Base-by-base conservation (phyloP, 2,113 vertebrate species). In the Loxodonta africana region DNA sequence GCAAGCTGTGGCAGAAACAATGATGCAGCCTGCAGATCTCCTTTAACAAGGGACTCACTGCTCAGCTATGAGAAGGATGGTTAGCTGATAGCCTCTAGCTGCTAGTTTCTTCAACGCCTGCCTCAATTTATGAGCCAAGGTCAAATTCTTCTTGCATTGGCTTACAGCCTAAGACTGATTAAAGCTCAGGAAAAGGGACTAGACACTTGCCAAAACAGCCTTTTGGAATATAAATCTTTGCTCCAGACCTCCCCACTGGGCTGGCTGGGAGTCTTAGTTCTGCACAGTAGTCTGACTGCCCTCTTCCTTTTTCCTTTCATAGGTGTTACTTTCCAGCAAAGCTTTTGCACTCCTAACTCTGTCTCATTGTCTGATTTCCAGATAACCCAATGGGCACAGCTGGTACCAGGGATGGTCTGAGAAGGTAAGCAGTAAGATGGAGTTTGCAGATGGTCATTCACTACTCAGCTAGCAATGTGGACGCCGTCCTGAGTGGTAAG, bases 151-250 rank as follows among this genome's bases (percentile, higher is more conserved):
- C 57, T 65, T 44, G 65, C 21, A 5, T 6, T 89, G 69, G 57
- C 5, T 90, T 23, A 33, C 46, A 91, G 15, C 21, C 77, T 89
- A 91, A 63, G 48, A 53, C 44, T 37, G 71, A 89, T 91, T 83
- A 96, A 91, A 94, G 28, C 12, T 67, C 94, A 67, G 14, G 51
- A 83, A 95, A 94, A 94, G 14, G 33, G 9, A 67, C 26, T 91
- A 23, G 8, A 12, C 71, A 73, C n/a, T 41, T 74, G 73, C 9
- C 25, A 84, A 17, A 15, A 85, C 62, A 80, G 53, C 53, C 84
- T 97, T 92, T 48, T 88, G 28, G 37, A 88, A 82, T 0, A 26
- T 92, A 84, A 80, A 83, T 85, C 83, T 86, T 94, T 85, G 11
- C 67, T 88, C 28, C 14, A 65, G 46, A 37, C 7, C 11, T 82